Evolutionary conservation across 2,888 invertebrate genomes (phyloP), one percentile per base, ranked within the genome.

Genomic region (Rutpela maculata): DNA sequence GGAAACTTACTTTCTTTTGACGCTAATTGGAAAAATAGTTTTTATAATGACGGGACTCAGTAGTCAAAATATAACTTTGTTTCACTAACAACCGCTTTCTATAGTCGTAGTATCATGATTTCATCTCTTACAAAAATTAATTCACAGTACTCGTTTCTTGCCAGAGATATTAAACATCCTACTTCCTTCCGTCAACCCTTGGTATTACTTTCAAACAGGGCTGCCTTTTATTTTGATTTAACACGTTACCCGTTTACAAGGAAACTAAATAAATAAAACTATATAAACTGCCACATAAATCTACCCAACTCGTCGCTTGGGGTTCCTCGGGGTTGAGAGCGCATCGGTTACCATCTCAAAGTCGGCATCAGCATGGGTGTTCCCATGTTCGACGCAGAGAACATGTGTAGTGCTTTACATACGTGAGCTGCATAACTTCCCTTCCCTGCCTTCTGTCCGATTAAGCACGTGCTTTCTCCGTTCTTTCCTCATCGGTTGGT

Each of bases 361-460:
- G 38, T 69, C 74, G 75, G 73, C 79, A 80, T 81, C 82, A 75
- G 80, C 75, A 70, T 78, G 78, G 79, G 78, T 77, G 80, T 80
- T 81, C 81, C 74, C 71, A 19, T 74, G 77, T 70, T 43, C 70
- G 7, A 31, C 56, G 22, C 59, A 22, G 17, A 17, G 73, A 82
- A 84, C 82, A 82, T 78, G 78, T 82, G 82, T 82, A 82, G 74
- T 76, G 76, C 77, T 79, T 82, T 80, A 55, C 67, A 67, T 67
- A 74, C 74, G 77, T 74, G 77, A 69, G 68, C 59, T 15, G 74
- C 77, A 77, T 74, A 22, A 17, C 26, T 31, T 65, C 62, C 38
- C 15, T 31, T 50, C 22, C 19, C 69, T 74, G 68, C 69, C 74
- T 69, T 56, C 65, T 74, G 69, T 26, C 26, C 57, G 57, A 38